A percentile compares a stretch with the other conserved stretches of the same genome.
Conservation (phyloP, 1,140 invertebrate species). For the Aphidius gifuensis region DNA sequence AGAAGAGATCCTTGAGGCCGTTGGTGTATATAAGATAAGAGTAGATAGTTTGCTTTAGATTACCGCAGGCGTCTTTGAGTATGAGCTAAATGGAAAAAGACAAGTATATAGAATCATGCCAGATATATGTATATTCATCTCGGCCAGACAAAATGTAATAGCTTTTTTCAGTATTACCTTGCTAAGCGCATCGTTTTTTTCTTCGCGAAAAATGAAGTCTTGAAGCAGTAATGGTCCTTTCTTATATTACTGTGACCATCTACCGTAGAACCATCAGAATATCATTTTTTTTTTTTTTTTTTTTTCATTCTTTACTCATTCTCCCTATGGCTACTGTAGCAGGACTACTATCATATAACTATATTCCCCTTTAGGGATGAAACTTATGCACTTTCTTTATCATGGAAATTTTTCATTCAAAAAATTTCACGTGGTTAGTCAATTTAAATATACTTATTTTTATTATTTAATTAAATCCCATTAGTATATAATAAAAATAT, state of each 20-base stretch:
- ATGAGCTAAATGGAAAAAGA: constrained; percentile 2
- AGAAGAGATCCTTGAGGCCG: constrained; percentile 9
- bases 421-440: too few species aligned
- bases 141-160: constrained; percentile 15
- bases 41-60: constrained; percentile 26
- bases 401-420: too few species aligned
- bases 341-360: too few species aligned
- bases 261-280: background rate
- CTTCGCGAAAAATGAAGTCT: constrained; percentile 11
- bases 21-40: constrained; percentile 22
- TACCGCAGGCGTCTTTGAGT: constrained; percentile 14
- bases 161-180: constrained; percentile 21
- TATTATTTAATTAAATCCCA: too few species aligned
- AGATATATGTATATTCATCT: background rate
- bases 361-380: too few species aligned
- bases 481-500: too few species aligned
- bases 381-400: too few species aligned
- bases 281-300: background rate
- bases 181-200: constrained; percentile 12
- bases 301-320: background rate
- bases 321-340: background rate
- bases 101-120: background rate
- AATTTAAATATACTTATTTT: too few species aligned
- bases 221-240: background rate
- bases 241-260: constrained; percentile 16